Evolutionary conservation across 2,797 vertebrate species (phyloP).

Genomic region (Iguana delicatissima): DNA sequence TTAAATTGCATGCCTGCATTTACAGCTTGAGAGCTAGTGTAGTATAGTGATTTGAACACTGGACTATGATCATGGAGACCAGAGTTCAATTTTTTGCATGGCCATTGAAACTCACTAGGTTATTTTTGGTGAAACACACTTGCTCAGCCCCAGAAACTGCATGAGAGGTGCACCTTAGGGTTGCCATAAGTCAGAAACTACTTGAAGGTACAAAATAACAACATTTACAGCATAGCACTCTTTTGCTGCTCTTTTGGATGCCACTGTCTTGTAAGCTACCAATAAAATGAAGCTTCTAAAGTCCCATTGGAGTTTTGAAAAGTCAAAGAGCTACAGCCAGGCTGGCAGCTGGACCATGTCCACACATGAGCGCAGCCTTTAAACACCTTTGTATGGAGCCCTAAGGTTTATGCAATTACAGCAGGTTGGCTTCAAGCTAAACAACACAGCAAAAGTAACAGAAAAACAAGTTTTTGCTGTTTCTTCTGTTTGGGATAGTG

Average conservation of each 20-base stretch:
- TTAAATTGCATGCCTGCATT: too few species aligned
- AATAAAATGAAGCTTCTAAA: neutral
- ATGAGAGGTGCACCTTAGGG: too few species aligned
- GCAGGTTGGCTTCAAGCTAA: neutral
- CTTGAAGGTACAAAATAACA: too few species aligned
- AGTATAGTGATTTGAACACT: too few species aligned
- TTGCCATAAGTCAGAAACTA: too few species aligned
- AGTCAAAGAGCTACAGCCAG: neutral
- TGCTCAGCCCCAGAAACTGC: too few species aligned
- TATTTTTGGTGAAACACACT: too few species aligned
- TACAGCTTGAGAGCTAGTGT: too few species aligned
- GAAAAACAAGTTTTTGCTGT: neutral
- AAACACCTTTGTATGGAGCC: neutral
- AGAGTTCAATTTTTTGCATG: too few species aligned
- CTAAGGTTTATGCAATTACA: neutral
- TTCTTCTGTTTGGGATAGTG: constrained; percentile 5
- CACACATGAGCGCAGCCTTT: neutral
- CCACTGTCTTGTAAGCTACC: neutral
- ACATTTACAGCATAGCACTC: neutral
- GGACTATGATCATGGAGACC: too few species aligned
- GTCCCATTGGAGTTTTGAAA: neutral
- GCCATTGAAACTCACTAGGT: too few species aligned
- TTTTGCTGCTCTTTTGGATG: neutral
- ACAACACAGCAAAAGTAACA: neutral
- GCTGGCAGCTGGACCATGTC: neutral